Conservation (phyloP, 2,797 vertebrate species). For the Danio choprae region DNA sequence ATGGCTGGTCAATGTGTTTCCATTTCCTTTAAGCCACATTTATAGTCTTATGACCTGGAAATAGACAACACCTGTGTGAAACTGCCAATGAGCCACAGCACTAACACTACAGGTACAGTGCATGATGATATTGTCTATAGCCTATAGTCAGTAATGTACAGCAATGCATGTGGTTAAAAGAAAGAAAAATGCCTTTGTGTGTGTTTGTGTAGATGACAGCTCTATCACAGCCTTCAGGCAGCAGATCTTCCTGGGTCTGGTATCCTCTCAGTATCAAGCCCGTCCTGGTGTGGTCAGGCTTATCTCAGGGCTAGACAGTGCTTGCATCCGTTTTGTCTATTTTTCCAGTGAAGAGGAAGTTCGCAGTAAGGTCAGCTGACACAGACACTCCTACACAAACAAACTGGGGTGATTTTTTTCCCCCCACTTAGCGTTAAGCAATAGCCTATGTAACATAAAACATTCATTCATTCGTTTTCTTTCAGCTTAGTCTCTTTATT, state of each 20-base stretch:
- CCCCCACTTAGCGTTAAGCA: background rate
- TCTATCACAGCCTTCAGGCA: conserved; percentile 39
- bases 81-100: conserved; percentile 18
- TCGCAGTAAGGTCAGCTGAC: conserved; percentile 54
- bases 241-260: conserved; percentile 56
- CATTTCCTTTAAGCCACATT: conserved; percentile 54
- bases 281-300: conserved; percentile 55
- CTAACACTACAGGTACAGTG: conserved; percentile 32
- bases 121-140: background rate
- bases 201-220: conserved; percentile 13
- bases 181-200: background rate
- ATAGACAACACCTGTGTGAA: conserved; percentile 53
- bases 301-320: conserved; percentile 54
- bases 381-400: background rate
- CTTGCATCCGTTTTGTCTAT: conserved; percentile 61
- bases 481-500: no score
- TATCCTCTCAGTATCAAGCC: conserved; percentile 60
- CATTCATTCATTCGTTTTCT: no score
- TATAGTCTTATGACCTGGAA: conserved; percentile 44
- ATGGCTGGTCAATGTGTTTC: conserved; percentile 56
- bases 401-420: background rate
- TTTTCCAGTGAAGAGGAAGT: conserved; percentile 63
- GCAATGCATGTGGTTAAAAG: background rate
- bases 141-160: background rate
- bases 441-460: background rate